phyloP scores from a whole-genome alignment of 2,888 invertebrate species.

The Drosophila crucigera region DNA sequence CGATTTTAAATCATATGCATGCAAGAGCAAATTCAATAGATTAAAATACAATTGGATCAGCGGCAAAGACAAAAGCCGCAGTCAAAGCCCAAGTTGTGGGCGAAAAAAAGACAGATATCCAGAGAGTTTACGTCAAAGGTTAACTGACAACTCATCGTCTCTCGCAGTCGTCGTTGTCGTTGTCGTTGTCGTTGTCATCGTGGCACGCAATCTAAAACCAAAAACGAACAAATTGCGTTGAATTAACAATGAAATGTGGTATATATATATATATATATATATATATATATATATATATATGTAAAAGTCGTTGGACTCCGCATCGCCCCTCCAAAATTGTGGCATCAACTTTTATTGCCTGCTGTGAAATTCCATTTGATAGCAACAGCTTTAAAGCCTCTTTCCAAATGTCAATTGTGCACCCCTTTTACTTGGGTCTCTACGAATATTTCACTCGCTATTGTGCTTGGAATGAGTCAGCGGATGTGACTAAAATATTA shows the following conservation, averaged over 20 bases:
- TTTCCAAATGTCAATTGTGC: constrained; percentile 32
- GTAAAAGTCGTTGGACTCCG: constrained; percentile 37
- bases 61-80: constrained; percentile 29
- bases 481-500: constrained; percentile 21
- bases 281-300: constrained; percentile 15
- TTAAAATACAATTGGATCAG: constrained; percentile 73
- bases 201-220: constrained; percentile 40
- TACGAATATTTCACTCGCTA: constrained; percentile 18
- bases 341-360: constrained; percentile 34
- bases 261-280: constrained; percentile 13
- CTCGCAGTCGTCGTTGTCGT: constrained; percentile 15
- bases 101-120: constrained; percentile 2
- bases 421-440: constrained; percentile 10
- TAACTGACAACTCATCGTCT: constrained; percentile 39
- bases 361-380: constrained; percentile 66
- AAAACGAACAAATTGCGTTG: constrained; percentile 50
- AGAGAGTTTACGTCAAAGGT: constrained; percentile 38
- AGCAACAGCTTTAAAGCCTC: constrained; percentile 53
- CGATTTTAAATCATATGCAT: constrained; percentile 36
- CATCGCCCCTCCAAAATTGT: neutral
- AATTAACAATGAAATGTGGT: constrained; percentile 60
- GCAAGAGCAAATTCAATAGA: constrained; percentile 62
- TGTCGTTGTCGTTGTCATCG: constrained; percentile 9
- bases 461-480: constrained; percentile 43
- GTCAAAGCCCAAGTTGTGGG: neutral